phyloP scores from a whole-genome alignment of 2,888 invertebrate species.

The Drosophila gaucha region DNA sequence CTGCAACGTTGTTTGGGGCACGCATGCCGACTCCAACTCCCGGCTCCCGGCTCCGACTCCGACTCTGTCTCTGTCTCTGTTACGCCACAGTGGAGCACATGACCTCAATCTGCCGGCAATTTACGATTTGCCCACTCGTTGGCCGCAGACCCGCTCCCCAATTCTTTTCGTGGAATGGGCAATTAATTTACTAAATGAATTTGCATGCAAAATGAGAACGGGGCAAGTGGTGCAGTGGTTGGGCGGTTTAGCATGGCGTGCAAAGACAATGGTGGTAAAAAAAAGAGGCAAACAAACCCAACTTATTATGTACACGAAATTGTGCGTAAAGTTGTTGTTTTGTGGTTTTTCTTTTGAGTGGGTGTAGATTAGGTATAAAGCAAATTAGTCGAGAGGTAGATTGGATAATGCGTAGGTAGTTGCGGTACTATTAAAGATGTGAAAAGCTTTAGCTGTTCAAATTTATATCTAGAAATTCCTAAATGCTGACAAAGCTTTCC shows the following conservation, averaged over 20 bases:
- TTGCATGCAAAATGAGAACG: slow-evolving; percentile 71
- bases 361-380: slow-evolving; percentile 13
- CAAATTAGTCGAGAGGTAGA: neutral
- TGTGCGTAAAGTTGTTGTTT: slow-evolving; percentile 58
- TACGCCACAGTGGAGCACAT: slow-evolving; percentile 65
- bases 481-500: neutral
- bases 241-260: slow-evolving; percentile 14
- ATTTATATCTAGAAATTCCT: neutral
- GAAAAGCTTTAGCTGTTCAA: slow-evolving; percentile 1
- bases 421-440: slow-evolving; percentile 21
- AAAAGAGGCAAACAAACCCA: slow-evolving; percentile 32
- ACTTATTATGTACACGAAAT: slow-evolving; percentile 61
- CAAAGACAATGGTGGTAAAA: slow-evolving; percentile 19
- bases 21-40: slow-evolving; percentile 40
- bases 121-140: slow-evolving; percentile 37
- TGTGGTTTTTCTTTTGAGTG: slow-evolving; percentile 7
- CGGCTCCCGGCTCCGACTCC: neutral
- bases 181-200: slow-evolving; percentile 80
- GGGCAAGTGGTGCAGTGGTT: neutral
- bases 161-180: slow-evolving; percentile 61
- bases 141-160: slow-evolving; percentile 3
- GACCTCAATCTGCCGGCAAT: slow-evolving; percentile 71
- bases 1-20: slow-evolving; percentile 18
- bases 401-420: slow-evolving; percentile 21
- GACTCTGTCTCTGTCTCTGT: slow-evolving; percentile 25